phyloP scores from a whole-genome alignment of 2,113 vertebrate species.

The Guaruba guarouba region DNA sequence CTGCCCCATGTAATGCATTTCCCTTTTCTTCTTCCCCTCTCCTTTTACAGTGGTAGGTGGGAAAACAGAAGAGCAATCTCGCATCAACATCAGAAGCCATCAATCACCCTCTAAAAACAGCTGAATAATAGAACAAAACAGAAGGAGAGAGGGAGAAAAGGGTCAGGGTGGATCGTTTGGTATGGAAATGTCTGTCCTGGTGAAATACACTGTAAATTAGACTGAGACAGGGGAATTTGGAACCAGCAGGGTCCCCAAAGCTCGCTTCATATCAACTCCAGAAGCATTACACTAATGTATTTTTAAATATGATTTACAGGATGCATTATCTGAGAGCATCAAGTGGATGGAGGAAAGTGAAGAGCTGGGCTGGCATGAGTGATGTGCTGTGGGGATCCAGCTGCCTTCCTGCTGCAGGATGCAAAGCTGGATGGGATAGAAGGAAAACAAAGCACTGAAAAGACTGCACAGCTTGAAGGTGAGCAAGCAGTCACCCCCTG shows the following conservation, averaged over 20 bases:
- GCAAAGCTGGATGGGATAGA: not conserved
- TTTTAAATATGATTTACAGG: constrained; percentile 69
- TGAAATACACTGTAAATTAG: constrained; percentile 57
- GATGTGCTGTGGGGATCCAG: not conserved
- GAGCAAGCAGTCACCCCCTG: too few species aligned
- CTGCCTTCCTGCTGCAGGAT: not conserved
- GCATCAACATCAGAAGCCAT: not conserved
- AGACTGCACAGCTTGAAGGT: not conserved
- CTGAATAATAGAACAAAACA: constrained; percentile 35
- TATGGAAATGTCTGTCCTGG: constrained; percentile 31
- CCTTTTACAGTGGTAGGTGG: not conserved
- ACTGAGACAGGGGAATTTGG: constrained; percentile 16
- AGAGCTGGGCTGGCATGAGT: not conserved
- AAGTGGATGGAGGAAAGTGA: not conserved
- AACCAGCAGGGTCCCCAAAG: constrained; percentile 40
- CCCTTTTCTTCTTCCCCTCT: not conserved
- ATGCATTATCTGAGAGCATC: not conserved
- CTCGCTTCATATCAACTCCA: constrained; percentile 51
- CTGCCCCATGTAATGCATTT: not conserved
- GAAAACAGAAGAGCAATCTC: not conserved
- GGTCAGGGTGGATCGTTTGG: not conserved
- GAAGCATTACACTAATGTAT: constrained; percentile 55
- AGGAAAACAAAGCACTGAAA: not conserved
- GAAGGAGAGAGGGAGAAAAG: not conserved
- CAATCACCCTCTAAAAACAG: constrained; percentile 35